These are phyloP conservation scores for Gandaritis pyraliata DNA, from an alignment of 2,888 invertebrate species.

Conservation along the genomic window DNA sequence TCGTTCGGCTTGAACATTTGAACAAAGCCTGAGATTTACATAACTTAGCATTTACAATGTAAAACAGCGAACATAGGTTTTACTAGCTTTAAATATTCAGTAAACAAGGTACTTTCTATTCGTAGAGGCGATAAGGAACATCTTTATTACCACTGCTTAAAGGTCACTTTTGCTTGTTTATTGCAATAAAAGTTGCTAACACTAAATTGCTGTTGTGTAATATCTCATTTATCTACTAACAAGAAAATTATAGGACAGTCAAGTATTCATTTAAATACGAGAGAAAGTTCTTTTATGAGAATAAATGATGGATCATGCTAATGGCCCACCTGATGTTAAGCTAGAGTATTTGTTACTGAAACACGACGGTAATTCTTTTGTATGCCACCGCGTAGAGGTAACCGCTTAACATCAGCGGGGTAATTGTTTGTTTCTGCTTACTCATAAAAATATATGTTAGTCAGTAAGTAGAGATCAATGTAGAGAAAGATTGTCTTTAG, in stretches of 20 bases:
- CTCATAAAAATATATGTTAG: too few relatives aligned
- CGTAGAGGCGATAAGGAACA: constrained; percentile 9
- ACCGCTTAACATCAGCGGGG: too few relatives aligned
- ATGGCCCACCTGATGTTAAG: too few relatives aligned
- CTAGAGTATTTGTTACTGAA: too few relatives aligned
- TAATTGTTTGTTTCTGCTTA: too few relatives aligned
- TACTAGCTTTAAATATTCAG: constrained; percentile 19
- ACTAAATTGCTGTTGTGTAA: constrained; percentile 1
- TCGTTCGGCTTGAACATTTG: neutral
- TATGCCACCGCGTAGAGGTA: too few relatives aligned
- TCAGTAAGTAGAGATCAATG: too few relatives aligned
- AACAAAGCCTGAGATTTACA: constrained; percentile 14
- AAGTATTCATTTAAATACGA: neutral
- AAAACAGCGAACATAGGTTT: constrained; percentile 18
- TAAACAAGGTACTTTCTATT: constrained; percentile 23
- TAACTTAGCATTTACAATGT: constrained; percentile 23
- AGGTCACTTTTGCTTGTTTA: constrained; percentile 14
- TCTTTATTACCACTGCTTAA: constrained; percentile 14
- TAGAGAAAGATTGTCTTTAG: too few relatives aligned
- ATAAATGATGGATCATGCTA: too few relatives aligned
- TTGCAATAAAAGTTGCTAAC: neutral
- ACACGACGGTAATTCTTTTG: too few relatives aligned
- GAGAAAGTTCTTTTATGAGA: neutral
- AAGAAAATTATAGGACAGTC: neutral
- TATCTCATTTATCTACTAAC: constrained; percentile 1